phyloP scores from a whole-genome alignment of 2,113 vertebrate genomes.

The Panurus biarmicus region DNA sequence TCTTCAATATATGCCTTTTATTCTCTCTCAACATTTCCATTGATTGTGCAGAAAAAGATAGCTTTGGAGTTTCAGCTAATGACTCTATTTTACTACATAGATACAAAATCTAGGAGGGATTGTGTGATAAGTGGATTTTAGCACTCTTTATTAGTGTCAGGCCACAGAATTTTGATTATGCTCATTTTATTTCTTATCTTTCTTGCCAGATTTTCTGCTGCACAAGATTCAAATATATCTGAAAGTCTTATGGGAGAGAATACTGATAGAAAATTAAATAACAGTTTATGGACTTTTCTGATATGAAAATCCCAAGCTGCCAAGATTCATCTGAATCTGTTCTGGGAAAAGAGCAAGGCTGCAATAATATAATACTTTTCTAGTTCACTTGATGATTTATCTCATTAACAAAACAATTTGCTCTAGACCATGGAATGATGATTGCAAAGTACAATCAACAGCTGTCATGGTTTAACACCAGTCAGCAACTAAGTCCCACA shows the following conservation, averaged over 20 bases:
- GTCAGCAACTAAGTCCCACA: neutral
- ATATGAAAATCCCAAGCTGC: slow-evolving; percentile 8
- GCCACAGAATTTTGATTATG: neutral
- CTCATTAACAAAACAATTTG: neutral
- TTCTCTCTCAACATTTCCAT: neutral
- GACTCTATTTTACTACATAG: neutral
- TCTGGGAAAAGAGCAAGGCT: neutral
- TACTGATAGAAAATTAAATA: slow-evolving; percentile 2
- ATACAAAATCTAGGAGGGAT: neutral
- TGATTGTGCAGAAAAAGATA: neutral
- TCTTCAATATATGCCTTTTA: neutral
- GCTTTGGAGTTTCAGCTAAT: neutral
- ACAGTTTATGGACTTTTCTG: neutral
- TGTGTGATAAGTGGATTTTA: slow-evolving; percentile 10
- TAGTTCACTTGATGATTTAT: neutral
- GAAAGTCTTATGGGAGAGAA: neutral
- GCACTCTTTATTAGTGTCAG: neutral
- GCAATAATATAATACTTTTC: neutral
- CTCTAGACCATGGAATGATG: neutral
- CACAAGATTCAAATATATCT: neutral
- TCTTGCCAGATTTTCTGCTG: neutral
- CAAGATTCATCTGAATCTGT: neutral
- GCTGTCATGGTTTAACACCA: neutral
- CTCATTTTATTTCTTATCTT: neutral
- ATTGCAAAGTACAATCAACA: neutral